A percentile compares a stretch with the other conserved stretches of the same genome.
phyloP scores from a whole-genome alignment of 2,113 vertebrate species.

The Edolisoma coerulescens region DNA sequence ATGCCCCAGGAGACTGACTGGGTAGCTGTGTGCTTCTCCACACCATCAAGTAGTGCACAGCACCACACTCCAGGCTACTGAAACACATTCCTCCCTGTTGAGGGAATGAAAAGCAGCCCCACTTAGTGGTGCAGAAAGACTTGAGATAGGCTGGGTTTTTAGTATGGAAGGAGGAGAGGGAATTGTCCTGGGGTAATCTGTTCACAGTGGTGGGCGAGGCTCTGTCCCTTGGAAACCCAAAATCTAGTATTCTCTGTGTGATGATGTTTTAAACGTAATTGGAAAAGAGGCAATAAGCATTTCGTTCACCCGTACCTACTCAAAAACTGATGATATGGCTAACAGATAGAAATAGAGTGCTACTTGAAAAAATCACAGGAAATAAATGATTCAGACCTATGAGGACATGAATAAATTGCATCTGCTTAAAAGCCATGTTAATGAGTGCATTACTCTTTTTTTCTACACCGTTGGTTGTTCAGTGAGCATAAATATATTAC shows the following conservation, averaged over 20 bases:
- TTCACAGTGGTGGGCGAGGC: not conserved
- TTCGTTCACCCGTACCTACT: not conserved
- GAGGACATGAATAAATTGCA: not conserved
- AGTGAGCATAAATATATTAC: not conserved
- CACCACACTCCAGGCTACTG: not conserved
- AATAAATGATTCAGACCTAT: not conserved
- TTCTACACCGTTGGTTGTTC: not conserved
- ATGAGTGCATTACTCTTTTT: not conserved
- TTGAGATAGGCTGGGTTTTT: not conserved
- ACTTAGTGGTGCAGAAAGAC: not conserved
- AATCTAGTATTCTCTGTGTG: not conserved
- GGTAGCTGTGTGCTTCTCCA: not conserved
- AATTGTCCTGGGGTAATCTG: not conserved
- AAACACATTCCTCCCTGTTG: not conserved
- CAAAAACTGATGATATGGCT: not conserved
- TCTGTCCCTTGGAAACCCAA: not conserved
- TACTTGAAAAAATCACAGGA: not conserved
- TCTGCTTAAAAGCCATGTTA: not conserved
- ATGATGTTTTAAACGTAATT: not conserved
- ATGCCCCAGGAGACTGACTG: not conserved
- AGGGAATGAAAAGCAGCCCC: not conserved
- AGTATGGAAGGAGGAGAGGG: accelerated
- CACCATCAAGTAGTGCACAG: accelerated
- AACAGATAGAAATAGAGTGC: not conserved
- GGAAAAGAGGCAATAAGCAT: not conserved